phyloP scores from a whole-genome alignment of 1,140 invertebrate genomes.

The Caenorhabditis tropicalis region DNA sequence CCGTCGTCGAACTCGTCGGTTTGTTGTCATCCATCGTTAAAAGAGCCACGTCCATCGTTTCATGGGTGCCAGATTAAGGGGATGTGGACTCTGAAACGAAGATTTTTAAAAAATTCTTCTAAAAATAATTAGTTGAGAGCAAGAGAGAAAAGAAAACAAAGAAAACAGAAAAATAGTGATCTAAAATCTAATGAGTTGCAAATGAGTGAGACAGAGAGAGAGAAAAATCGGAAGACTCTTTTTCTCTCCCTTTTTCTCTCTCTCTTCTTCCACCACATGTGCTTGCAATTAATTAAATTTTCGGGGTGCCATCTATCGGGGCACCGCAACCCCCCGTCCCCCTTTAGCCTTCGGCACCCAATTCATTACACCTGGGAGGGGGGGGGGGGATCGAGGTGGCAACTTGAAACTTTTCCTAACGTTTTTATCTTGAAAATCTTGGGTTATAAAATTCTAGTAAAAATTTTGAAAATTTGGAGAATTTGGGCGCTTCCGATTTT shows the following conservation, averaged over 20 bases:
- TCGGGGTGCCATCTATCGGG: no score
- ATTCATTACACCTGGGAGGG: no score
- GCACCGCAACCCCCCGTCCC: no score
- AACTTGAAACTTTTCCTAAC: no score
- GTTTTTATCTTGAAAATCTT: no score
- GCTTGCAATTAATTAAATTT: constrained; percentile 52
- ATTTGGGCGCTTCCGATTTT: no score
- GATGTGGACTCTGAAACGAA: not conserved
- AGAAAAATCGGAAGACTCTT: not conserved
- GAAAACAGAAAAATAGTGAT: not conserved
- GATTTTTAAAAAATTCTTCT: not conserved
- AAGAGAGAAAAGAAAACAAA: not conserved
- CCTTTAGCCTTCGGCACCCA: no score
- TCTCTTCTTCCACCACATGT: constrained; percentile 42
- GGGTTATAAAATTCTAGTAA: no score
- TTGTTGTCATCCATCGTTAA: constrained; percentile 47
- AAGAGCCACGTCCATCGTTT: constrained; percentile 28
- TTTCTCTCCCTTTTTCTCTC: not conserved
- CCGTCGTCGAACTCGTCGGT: not conserved
- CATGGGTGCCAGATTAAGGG: not conserved
- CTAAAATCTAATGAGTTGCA: constrained; percentile 36
- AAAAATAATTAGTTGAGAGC: no score
- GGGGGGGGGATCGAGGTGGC: no score
- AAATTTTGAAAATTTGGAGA: no score
- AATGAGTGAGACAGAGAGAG: not conserved